Evolutionary conservation across 2,113 vertebrate genomes (phyloP), one percentile per base, ranked within the genome.

Genomic region (Pangasianodon hypophthalmus): DNA sequence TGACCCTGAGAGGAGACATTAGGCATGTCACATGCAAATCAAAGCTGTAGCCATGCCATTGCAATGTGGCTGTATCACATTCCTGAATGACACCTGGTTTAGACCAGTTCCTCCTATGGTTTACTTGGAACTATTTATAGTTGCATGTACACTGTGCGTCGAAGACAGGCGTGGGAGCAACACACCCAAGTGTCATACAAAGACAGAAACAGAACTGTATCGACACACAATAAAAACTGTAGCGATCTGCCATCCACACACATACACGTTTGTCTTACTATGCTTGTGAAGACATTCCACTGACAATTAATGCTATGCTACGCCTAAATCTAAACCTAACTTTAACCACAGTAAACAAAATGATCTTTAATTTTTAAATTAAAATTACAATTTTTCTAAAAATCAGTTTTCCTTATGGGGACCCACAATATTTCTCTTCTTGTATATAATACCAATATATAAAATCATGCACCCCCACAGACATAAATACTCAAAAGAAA

Each of bases 11-110:
- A n/a, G 32, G 56, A 88, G 48, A 87, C 24, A 80, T 81, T 77
- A 67, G 81, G 56, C 37, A 21, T 69, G 52, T 85, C 73, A 44
- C 67, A 62, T 14, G 58, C 69, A 58, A 82, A 84, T 81, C 32
- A 75, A 80, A 44, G 5, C 79, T 86, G 67, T 50, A 85, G 62
- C 46, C 83, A 84, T 29, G 26, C 69, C n/a, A 77, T 48, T 64
- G 84, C 50, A 84, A 85, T 88, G 91, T n/a, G 0, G 80, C 81
- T 85, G 52, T 88, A 88, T 92, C 60, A 69, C 89, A 88, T 93
- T 93, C 92, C 85, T 84, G 14, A 67, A 44, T 91, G 89, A 91
- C 69, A 92, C 89, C 88, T 91, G 89, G 85, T 91, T 84, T 85
- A 89, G 89, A 93, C 92, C 92, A 88, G 91, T 91, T 91, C 54